Base-by-base conservation (phyloP, 1,140 invertebrate genomes). In the Calephelis nemesis region DNA sequence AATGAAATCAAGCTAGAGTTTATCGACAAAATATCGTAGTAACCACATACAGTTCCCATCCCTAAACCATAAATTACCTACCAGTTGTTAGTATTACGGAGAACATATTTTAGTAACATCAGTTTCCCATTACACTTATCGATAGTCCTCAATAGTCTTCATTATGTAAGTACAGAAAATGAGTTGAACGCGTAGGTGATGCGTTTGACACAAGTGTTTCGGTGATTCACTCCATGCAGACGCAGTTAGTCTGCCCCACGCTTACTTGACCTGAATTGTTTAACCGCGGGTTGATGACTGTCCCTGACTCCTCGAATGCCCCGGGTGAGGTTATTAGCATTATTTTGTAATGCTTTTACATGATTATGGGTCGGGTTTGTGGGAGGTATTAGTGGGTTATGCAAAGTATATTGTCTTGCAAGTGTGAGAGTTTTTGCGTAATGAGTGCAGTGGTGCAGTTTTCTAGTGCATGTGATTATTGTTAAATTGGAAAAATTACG, bases 251-350 rank as follows among this genome's bases (percentile, higher is more conserved):
- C 74, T 75, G 76, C 72, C 71, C 74, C 72, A 70, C 73, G 76
- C 78, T 78, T 79, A 78, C 77, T 72, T 79, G 80, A 63, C 79
- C 83, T 81, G 79, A 79, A 84, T 83, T 85, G 82, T 83, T 82
- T 77, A 75, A 76, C 68, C 47, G 47, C 74, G 74, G 81, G 82
- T 84, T 81, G 83, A 85, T 69, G 83, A 78, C 75, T 85, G 82
- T 69, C 82, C 81, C 75, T 82, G 83, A 80, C 79, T 80, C 67
- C 68, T 60, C 68, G 67, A 13, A 54, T 39, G 64, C 49, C 64
- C 60, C 64, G 54, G 54, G 64, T 65, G 68, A 69, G 71, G 70
- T 71, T 74, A 73, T 67, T 75, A 67, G 63, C 76, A 69, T 54
- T 68, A 63, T 68, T 58, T 62, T 62, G 45, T 52, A 67, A 49